Evolutionary conservation across 2,113 vertebrate species (phyloP), one percentile per base, ranked within the genome.

Genomic region (Cephalopterus ornatus): DNA sequence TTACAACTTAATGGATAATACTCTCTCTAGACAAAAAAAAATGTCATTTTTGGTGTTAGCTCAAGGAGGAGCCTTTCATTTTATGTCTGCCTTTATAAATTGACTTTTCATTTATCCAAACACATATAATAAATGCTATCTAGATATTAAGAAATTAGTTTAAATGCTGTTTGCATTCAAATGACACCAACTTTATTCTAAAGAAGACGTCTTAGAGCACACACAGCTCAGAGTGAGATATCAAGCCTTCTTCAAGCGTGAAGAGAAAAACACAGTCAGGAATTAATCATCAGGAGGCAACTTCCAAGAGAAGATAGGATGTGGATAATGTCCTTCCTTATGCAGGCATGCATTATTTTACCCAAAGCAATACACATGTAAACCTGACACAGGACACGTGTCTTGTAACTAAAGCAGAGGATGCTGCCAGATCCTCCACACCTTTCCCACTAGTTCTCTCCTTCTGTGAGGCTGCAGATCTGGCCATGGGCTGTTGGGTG

Each of bases 281-380:
- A 90, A 95, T 90, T 74, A 77, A 95, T 56, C 73, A 93, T 26
- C 52, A 77, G 79, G 74, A 90, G 52, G 47, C 55, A 86, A 37
- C 11, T 63, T 83, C 59, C 63, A 59, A 41, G 17, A 35, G 56
- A 89, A 88, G 42, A 74, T 10, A 11, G n/a, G 33, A 79, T 1
- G 13, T 20, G 35, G 47, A 46, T 52, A 56, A 53, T 27, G 19
- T n/a, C 59, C 35, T 44, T 39, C 41, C 62, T 70, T 33, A 66
- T 17, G 22, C 11, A 41, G 85, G n/a, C 2, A 0, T 26, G n/a
- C 33, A 10, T 14, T 61, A 59, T 58, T 41, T 62, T 59, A 73
- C 59, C 39, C 71, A 85, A 20, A 91, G n/a, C 24, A 35, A 77
- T 20, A 63, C 5, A 39, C 19, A 10, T 0, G 12, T 70, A 49